Conservation (phyloP, 2,888 invertebrate genomes). For the Clusia tigrina region DNA sequence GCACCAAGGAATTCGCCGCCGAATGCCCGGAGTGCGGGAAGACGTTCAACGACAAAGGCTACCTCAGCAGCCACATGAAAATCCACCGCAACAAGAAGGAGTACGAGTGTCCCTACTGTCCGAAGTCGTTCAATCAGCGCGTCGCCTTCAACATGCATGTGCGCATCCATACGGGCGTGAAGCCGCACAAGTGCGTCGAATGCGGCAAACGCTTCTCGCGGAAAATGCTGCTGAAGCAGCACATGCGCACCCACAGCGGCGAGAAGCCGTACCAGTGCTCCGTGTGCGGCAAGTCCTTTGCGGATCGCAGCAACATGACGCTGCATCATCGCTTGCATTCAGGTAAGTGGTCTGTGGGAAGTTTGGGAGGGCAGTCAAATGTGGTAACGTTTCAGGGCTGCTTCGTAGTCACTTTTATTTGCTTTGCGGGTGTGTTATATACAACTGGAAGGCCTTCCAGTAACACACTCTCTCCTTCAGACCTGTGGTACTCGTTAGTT, state of each 20-base stretch:
- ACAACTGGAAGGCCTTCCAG: no score
- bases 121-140: constrained; percentile 84
- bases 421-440: no score
- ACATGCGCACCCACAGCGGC: constrained; percentile 81
- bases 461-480: no score
- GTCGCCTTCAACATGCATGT: constrained; percentile 90
- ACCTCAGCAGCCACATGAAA: constrained; percentile 86
- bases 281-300: constrained; percentile 83
- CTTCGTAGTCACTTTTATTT: no score
- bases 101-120: constrained; percentile 81
- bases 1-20: constrained; percentile 80
- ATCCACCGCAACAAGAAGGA: constrained; percentile 84
- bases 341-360: no score
- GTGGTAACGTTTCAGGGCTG: no score
- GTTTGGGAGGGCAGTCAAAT: no score
- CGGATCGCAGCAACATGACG: constrained; percentile 86
- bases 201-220: constrained; percentile 85
- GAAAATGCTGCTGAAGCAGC: constrained; percentile 85
- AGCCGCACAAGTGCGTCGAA: constrained; percentile 78
- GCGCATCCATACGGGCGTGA: constrained; percentile 81
- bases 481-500: no score
- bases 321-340: constrained; percentile 81
- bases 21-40: constrained; percentile 80
- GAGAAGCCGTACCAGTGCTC: constrained; percentile 83
- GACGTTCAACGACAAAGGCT: constrained; percentile 83